A percentile compares a stretch with the other conserved stretches of the same genome.
Conservation (phyloP, 2,797 vertebrate genomes). For the Lacerta agilis region DNA sequence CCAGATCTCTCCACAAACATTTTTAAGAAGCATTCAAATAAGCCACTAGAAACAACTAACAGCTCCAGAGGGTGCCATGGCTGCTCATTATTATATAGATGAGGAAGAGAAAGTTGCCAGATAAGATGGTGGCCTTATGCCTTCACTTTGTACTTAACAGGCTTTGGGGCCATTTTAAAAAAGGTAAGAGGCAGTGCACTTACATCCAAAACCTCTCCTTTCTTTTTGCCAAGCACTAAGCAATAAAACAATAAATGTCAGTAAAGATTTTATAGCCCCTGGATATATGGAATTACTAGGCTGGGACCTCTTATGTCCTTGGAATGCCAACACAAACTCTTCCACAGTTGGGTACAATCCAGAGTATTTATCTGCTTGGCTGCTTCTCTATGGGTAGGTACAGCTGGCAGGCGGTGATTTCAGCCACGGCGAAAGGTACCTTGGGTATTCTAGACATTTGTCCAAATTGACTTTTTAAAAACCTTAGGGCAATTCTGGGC, state of each 20-base stretch:
- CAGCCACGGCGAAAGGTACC: background rate
- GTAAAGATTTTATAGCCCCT: background rate
- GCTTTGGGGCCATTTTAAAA: background rate
- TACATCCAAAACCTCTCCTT: background rate
- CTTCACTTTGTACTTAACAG: background rate
- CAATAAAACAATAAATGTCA: slow-evolving; percentile 5
- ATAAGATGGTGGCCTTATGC: background rate
- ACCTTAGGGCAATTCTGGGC: background rate
- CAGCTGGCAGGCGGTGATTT: background rate
- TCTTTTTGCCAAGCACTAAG: slow-evolving; percentile 12
- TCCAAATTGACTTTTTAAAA: slow-evolving; percentile 25
- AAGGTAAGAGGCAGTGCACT: background rate
- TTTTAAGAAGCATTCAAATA: background rate
- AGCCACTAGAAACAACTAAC: slow-evolving; percentile 17
- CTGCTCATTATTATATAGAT: slow-evolving; percentile 31
- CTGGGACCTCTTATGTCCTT: background rate
- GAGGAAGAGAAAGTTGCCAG: slow-evolving; percentile 23
- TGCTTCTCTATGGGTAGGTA: background rate
- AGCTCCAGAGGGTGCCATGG: slow-evolving; percentile 1
- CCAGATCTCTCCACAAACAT: background rate
- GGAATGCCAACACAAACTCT: slow-evolving; percentile 12
- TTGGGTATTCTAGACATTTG: slow-evolving; percentile 10
- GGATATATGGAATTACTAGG: slow-evolving; percentile 22
- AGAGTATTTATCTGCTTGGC: slow-evolving; percentile 21
- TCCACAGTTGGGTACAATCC: slow-evolving; percentile 9